Evolutionary conservation across 2,113 vertebrate genomes (phyloP).

Genomic region (Rissa tridactyla): DNA sequence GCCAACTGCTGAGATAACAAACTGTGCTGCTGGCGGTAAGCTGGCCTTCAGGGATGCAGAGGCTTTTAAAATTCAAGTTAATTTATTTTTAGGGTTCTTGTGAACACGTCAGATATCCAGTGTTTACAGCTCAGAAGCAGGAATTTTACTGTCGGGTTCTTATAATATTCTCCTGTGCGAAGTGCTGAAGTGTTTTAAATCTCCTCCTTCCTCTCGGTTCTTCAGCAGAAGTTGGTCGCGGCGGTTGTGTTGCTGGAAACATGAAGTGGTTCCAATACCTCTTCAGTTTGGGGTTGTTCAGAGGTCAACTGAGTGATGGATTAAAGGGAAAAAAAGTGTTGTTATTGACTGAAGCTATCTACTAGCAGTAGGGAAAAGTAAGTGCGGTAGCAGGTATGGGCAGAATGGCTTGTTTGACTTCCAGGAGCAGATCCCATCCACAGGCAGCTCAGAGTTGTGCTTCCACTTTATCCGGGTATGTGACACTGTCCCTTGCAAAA

Average conservation of each 20-base stretch:
- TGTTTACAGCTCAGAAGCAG: background rate
- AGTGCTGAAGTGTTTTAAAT: constrained; percentile 13
- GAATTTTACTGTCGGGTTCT: background rate
- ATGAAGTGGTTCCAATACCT: background rate
- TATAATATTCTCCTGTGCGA: background rate
- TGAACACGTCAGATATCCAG: background rate
- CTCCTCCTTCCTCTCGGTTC: background rate
- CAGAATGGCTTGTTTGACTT: background rate
- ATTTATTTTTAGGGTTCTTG: constrained; percentile 12
- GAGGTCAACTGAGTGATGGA: background rate
- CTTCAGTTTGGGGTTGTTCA: background rate
- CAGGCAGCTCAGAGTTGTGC: background rate
- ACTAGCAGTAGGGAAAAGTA: background rate
- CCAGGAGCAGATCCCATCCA: background rate
- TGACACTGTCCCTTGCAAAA: background rate
- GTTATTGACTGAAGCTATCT: background rate
- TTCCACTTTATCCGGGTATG: background rate
- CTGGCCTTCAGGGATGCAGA: background rate
- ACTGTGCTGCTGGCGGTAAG: background rate
- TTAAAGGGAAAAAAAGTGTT: background rate
- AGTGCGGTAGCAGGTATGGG: too few relatives aligned
- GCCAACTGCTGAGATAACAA: background rate
- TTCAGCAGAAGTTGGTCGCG: background rate
- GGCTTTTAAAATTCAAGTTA: constrained; percentile 11
- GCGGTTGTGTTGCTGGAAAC: background rate